A percentile compares a stretch with the other conserved stretches of the same genome.
These are phyloP conservation scores for Xenopus laevis DNA, from an alignment of 2,113 vertebrate genomes.

Conservation along the genomic window DNA sequence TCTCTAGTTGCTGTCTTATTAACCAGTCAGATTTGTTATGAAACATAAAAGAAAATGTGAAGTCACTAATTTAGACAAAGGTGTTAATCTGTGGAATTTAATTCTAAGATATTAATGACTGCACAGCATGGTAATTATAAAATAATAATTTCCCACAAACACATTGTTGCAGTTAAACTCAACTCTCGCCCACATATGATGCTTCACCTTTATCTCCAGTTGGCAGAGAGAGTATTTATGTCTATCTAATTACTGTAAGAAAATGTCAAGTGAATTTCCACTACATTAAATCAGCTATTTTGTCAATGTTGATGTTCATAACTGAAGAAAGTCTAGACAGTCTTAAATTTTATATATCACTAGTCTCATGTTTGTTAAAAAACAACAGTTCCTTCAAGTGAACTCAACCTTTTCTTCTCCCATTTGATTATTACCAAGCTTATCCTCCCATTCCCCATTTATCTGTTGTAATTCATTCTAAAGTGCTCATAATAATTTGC, in stretches of 20 bases:
- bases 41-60: no score
- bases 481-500: constrained; percentile 30
- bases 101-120: not conserved
- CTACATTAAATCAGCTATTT: constrained; percentile 10
- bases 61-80: no score
- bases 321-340: not conserved
- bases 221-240: not conserved
- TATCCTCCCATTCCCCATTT: constrained; percentile 3
- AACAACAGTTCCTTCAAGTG: not conserved
- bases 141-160: not conserved
- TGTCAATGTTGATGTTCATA: not conserved
- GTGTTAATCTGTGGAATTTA: not conserved
- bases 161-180: not conserved
- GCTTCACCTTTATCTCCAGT: not conserved
- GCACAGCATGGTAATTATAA: not conserved
- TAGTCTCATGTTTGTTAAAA: not conserved
- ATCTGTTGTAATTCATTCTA: constrained; percentile 19
- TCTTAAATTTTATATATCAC: not conserved
- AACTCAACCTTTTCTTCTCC: not conserved
- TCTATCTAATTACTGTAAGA: constrained; percentile 2
- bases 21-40: not conserved
- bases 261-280: not conserved
- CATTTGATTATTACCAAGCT: constrained; percentile 6
- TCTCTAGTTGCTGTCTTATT: not conserved
- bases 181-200: not conserved